phyloP scores from a whole-genome alignment of 2,113 vertebrate species.

The Megaleporinus macrocephalus region DNA sequence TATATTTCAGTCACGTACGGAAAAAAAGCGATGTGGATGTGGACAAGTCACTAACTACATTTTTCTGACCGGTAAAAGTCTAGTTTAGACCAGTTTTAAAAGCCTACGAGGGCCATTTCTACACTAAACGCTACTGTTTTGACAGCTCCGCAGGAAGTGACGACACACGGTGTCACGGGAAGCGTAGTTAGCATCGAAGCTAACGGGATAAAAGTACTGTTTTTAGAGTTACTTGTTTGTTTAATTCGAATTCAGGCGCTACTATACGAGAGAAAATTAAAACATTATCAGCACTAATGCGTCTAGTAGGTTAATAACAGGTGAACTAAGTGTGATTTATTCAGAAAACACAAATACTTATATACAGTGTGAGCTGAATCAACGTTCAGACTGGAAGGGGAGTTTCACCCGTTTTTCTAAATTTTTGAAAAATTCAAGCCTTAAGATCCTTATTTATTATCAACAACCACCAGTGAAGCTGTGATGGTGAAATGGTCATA shows the following conservation, averaged over 20 bases:
- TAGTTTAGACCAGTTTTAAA: neutral
- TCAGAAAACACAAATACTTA: no score
- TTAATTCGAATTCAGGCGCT: neutral
- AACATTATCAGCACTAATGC: no score
- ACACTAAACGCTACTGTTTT: neutral
- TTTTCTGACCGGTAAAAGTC: neutral
- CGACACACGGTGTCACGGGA: conserved; percentile 4
- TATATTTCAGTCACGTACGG: neutral
- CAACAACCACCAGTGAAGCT: no score
- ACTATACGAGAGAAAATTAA: no score
- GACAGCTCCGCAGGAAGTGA: conserved; percentile 37
- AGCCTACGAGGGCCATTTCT: neutral
- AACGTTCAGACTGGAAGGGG: no score
- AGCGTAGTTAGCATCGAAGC: neutral
- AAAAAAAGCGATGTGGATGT: neutral
- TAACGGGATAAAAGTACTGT: neutral
- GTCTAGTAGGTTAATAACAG: no score
- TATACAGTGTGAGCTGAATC: no score
- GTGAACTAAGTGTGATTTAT: no score
- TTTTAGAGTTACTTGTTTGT: neutral
- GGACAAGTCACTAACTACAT: neutral
- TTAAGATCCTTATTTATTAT: no score
- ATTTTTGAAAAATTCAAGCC: no score
- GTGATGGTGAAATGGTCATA: no score
- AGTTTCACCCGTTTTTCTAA: no score